These are phyloP conservation scores for Machimus atricapillus DNA, from an alignment of 2,888 invertebrate species.

Conservation along the genomic window DNA sequence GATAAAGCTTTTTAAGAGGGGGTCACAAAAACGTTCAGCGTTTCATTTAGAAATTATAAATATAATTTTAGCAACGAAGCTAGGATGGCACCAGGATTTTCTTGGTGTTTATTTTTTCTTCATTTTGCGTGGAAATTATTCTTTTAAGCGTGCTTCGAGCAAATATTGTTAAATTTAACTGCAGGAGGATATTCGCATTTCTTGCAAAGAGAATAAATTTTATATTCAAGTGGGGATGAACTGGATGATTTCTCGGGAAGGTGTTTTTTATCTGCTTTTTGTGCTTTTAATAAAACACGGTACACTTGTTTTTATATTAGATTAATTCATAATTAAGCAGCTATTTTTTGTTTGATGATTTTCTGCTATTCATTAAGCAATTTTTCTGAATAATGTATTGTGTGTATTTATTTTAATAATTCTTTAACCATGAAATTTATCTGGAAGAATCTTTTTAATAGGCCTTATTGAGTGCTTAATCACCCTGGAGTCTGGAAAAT, in stretches of 20 bases:
- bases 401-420: too few relatives aligned
- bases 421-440: neutral
- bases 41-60: conserved; percentile 19
- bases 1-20: conserved; percentile 30
- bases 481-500: neutral
- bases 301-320: neutral
- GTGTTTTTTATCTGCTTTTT: neutral
- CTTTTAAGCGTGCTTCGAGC: neutral
- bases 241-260: neutral
- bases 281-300: neutral
- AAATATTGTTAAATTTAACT: neutral
- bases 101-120: neutral
- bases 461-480: neutral
- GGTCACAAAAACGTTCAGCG: neutral
- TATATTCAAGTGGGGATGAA: neutral
- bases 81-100: neutral
- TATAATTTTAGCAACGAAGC: neutral
- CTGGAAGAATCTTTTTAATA: neutral
- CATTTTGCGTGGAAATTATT: neutral
- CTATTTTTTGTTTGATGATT: too few relatives aligned
- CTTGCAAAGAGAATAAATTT: neutral
- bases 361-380: too few relatives aligned
- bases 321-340: too few relatives aligned
- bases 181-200: neutral
- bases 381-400: too few relatives aligned